Percentiles rank a stretch among this genome's conserved stretches.
Conservation (phyloP, 2,113 vertebrate species). For the Myocastor coypus region DNA sequence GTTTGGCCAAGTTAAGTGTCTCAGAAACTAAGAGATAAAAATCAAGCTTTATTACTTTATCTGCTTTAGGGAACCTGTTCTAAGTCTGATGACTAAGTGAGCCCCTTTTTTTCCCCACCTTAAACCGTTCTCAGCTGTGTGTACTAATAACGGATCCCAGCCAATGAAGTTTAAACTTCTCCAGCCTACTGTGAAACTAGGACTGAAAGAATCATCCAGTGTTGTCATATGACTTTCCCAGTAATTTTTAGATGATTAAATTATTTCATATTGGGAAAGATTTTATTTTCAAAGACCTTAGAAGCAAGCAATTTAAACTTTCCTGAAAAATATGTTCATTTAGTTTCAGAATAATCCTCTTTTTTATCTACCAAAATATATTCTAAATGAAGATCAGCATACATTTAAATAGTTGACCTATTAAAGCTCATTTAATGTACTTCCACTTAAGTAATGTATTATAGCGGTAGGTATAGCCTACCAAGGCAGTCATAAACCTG, state of each 20-base stretch:
- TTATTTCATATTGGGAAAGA: conserved; percentile 13
- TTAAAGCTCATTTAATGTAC: conserved; percentile 23
- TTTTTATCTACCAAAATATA: conserved; percentile 5
- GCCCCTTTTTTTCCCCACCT: background rate
- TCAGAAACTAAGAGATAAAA: conserved; percentile 26
- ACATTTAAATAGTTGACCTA: background rate
- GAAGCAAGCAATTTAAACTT: conserved; percentile 25
- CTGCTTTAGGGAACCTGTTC: background rate
- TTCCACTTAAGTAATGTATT: background rate
- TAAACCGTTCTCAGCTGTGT: conserved; percentile 19
- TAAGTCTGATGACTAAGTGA: conserved; percentile 30
- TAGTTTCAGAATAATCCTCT: conserved; percentile 10
- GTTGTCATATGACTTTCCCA: background rate
- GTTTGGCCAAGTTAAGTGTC: background rate
- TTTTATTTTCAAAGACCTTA: background rate
- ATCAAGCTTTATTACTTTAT: conserved; percentile 28
- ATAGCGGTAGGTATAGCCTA: background rate
- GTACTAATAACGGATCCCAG: background rate
- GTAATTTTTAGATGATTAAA: background rate
- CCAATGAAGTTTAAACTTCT: background rate
- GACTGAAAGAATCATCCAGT: background rate
- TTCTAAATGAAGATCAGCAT: background rate
- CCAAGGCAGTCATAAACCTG: background rate
- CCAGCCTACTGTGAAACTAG: background rate
- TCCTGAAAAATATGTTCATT: background rate